Conservation (phyloP, 1,140 invertebrate species). For the Camponotus pennsylvanicus region DNA sequence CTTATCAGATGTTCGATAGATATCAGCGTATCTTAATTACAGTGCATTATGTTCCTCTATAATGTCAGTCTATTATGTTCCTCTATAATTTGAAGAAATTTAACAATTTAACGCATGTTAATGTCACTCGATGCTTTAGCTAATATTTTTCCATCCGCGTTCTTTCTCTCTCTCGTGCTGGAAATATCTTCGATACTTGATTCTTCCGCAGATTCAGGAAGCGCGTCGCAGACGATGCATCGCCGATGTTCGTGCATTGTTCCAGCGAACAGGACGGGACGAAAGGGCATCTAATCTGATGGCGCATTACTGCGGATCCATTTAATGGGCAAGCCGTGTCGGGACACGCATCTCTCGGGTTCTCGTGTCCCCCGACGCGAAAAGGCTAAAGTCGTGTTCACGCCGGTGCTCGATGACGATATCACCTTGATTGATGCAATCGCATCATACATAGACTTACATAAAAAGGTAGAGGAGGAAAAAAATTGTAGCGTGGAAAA, state of each 20-base stretch:
- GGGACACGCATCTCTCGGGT: constrained; percentile 81
- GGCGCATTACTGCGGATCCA: constrained; percentile 78
- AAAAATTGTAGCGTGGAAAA: neutral
- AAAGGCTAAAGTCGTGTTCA: constrained; percentile 80
- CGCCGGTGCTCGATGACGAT: constrained; percentile 70
- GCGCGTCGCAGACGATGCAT: constrained; percentile 60
- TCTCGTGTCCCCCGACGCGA: constrained; percentile 63
- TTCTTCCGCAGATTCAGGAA: constrained; percentile 63
- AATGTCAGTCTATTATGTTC: neutral
- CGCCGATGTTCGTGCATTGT: constrained; percentile 67
- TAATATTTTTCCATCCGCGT: neutral
- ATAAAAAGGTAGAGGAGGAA: neutral
- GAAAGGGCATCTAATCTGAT: constrained; percentile 84
- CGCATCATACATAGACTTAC: constrained; percentile 48
- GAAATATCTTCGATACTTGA: neutral
- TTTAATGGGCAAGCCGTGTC: constrained; percentile 85
- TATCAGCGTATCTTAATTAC: no score
- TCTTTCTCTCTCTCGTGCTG: no score
- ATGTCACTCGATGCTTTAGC: neutral
- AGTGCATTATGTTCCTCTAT: neutral
- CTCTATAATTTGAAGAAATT: neutral
- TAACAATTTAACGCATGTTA: neutral
- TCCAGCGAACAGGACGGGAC: constrained; percentile 48
- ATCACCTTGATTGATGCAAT: constrained; percentile 74
- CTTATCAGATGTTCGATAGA: neutral